phyloP scores from a whole-genome alignment of 2,888 invertebrate genomes.

The Athalia circularis region DNA sequence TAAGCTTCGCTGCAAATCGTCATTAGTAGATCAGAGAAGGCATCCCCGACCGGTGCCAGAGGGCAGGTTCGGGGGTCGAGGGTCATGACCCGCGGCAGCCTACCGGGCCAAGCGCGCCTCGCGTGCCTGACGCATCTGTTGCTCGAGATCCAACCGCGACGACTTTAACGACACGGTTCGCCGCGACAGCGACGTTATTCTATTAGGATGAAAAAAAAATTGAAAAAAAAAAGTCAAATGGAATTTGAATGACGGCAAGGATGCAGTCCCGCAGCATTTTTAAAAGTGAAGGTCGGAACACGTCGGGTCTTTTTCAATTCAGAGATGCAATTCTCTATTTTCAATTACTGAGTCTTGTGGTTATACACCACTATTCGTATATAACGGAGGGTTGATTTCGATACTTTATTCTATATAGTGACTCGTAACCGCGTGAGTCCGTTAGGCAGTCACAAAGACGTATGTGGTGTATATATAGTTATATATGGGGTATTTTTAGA shows the following conservation, averaged over 20 bases:
- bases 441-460: constrained; percentile 28
- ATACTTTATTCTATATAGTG: constrained; percentile 18
- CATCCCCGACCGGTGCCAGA: constrained; percentile 38
- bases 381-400: too few species aligned
- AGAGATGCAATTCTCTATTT: background rate
- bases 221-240: background rate
- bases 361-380: too few species aligned
- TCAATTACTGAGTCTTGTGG: background rate
- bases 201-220: background rate
- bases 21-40: constrained; percentile 26
- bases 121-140: constrained; percentile 73
- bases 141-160: constrained; percentile 61
- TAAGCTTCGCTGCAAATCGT: background rate
- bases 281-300: too few species aligned
- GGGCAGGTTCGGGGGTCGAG: constrained; percentile 58
- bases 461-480: constrained; percentile 3
- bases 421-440: constrained; percentile 17
- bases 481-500: constrained; percentile 69
- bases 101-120: constrained; percentile 62
- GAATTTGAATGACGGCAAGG: background rate
- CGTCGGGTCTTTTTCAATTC: too few species aligned
- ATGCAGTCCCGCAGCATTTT: too few species aligned
- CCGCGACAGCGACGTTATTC: constrained; percentile 48
- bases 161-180: constrained; percentile 59
- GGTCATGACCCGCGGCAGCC: constrained; percentile 68